Base-by-base conservation (phyloP, 2,113 vertebrate genomes). In the Sardina pilchardus region DNA sequence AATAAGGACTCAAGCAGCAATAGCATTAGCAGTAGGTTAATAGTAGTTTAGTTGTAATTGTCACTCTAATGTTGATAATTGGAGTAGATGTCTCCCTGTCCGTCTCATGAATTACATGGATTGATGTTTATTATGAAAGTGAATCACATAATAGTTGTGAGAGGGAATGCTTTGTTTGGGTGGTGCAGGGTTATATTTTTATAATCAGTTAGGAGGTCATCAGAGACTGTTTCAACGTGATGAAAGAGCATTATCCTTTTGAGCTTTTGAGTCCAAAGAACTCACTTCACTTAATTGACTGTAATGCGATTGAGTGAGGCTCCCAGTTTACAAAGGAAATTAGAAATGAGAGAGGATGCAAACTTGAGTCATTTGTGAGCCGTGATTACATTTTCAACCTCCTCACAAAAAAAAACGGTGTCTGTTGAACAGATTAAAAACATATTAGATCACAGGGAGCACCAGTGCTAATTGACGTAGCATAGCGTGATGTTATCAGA, bases 271-370 rank as follows among this genome's bases (percentile, higher is more conserved):
- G 81, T 83, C 81, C 4, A 88, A 48, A 87, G 82, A 87, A 89
- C 81, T 56, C 87, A 86, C 56, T 88, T 85, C 85, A 87, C 53
- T 84, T 95, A 94, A 94, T 93, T 94, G 92, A 86, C 92, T 91
- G 87, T 92, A 92, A 93, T 93, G 88, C 91, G 94, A 94, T 92
- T 91, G 91, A 81, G 91, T 91, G 89, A 86, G 48, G 88, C 88
- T 5, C 89, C 90, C 90, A 91, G 92, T 91, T 89, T 88, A 91
- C 93, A 88, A 91, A 91, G 85, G 85, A 87, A 91, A 87, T 89
- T 67, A 59, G 88, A 89, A 90, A 83, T 85, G 81, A 50, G 84
- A 85, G 87, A 89, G 88, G 92, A 92, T 90, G 90, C 83, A 87
- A 85, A 90, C 91, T 81, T 47, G 84, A 85, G 83, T 88, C 89